Evolutionary conservation across 2,797 vertebrate species (phyloP), one percentile per base, ranked within the genome.

Genomic region (Tachyglossus aculeatus): DNA sequence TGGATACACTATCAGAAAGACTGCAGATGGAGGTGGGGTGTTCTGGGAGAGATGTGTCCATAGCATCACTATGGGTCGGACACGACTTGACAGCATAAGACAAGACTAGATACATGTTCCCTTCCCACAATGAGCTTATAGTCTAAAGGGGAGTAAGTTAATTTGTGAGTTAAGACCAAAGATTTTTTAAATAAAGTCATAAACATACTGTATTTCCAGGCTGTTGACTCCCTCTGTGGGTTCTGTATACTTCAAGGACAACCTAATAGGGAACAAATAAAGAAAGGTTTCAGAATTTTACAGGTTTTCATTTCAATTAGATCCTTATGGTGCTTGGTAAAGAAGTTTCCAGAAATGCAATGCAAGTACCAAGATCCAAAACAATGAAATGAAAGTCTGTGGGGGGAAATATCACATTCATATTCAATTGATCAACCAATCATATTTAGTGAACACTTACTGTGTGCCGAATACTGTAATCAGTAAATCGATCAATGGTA

Each of bases 131-230:
- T n/a, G n/a, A n/a, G n/a, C n/a, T n/a, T n/a, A n/a, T n/a, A n/a
- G n/a, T n/a, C n/a, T n/a, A n/a, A n/a, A n/a, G n/a, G n/a, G n/a
- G n/a, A n/a, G n/a, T n/a, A n/a, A n/a, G n/a, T n/a, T n/a, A n/a
- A n/a, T n/a, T 54, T 48, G 27, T 44, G 74, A 13, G 44, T 3
- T 29, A 71, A 27, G 43, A 47, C 68, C 9, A 52, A 63, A 52
- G 31, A 36, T 54, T 25, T 47, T 53, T 64, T 74, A 32, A 72
- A 76, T 48, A 81, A 83, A 77, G 5, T 65, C 21, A 21, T 37
- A 74, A 55, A 77, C 10, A 67, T 90, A 91, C 90, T 90, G 90
- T 82, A 91, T 84, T 82, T 90, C 85, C 59, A 92, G 76, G 60
- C 40, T 88, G 55, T 40, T 71, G 69, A 92, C 77, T 64, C 57